Conservation (phyloP, 2,113 vertebrate genomes). For the Gobiocypris rarus region DNA sequence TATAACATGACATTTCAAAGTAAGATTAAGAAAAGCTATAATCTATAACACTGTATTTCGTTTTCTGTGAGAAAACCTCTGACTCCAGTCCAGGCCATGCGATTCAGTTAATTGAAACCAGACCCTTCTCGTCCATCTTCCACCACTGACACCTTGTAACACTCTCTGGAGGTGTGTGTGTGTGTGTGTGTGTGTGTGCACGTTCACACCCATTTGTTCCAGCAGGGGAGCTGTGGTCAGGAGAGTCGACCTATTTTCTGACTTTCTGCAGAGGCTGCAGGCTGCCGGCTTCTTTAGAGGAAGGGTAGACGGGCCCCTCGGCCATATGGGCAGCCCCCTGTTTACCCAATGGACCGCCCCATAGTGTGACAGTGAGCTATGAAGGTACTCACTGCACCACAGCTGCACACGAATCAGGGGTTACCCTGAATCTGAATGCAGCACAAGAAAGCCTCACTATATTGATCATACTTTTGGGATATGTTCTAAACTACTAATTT, state of each 20-base stretch:
- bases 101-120: conserved; percentile 68
- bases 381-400: conserved; percentile 57
- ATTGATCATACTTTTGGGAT: not conserved
- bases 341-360: conserved; percentile 56
- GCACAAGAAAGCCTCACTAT: not conserved
- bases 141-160: conserved; percentile 72
- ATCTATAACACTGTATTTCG: not conserved
- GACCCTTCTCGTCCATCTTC: conserved; percentile 71
- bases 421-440: conserved; percentile 1
- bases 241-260: conserved; percentile 36
- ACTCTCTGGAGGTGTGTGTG: conserved; percentile 41
- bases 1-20: not conserved
- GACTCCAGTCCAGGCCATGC: not conserved
- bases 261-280: conserved; percentile 42
- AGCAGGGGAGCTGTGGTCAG: conserved; percentile 50
- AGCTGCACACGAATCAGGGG: conserved; percentile 50
- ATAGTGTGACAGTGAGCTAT: conserved; percentile 63
- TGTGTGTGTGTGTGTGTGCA: conserved; percentile 22
- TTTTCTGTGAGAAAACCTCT: not conserved
- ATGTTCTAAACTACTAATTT: not conserved
- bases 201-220: conserved; percentile 47
- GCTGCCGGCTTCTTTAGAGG: conserved; percentile 11
- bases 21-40: not conserved
- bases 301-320: conserved; percentile 42
- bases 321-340: conserved; percentile 66